These are phyloP conservation scores for Oncorhynchus keta DNA, from an alignment of 2,113 vertebrate genomes.

Conservation along the genomic window DNA sequence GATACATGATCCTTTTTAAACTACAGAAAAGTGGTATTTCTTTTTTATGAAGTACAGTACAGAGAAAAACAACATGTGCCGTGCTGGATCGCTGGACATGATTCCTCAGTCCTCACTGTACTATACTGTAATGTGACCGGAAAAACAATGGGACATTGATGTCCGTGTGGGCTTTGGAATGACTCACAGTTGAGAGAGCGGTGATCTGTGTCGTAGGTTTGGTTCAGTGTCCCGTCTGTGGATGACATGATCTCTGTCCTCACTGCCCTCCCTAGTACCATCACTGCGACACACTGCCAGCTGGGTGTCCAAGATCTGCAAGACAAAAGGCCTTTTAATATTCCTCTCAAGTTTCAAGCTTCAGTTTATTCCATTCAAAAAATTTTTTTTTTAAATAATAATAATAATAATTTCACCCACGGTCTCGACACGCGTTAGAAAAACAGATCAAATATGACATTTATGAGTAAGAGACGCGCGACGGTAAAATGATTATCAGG, in stretches of 20 bases:
- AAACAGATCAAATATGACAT: not conserved
- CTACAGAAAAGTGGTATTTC: not conserved
- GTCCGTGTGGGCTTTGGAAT: not conserved
- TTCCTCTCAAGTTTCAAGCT: not conserved
- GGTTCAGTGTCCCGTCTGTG: slow-evolving; percentile 68
- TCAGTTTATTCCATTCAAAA: too few species aligned
- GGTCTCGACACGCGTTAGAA: too few species aligned
- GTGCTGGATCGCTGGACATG: not conserved
- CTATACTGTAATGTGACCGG: not conserved
- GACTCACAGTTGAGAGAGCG: slow-evolving; percentile 59
- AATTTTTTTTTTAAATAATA: too few species aligned
- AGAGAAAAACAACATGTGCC: not conserved
- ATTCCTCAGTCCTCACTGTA: not conserved
- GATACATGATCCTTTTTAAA: too few species aligned
- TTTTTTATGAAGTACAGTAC: not conserved
- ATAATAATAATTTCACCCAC: too few species aligned
- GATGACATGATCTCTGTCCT: slow-evolving; percentile 32
- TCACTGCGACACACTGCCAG: slow-evolving; percentile 51
- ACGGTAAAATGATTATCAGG: not conserved
- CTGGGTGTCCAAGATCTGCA: slow-evolving; percentile 73
- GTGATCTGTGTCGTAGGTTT: slow-evolving; percentile 65
- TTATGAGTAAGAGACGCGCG: not conserved
- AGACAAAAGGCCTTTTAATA: not conserved
- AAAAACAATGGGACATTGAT: not conserved
- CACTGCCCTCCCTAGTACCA: not conserved